phyloP scores from a whole-genome alignment of 2,113 vertebrate species.

The Chloropsis cyanopogon region DNA sequence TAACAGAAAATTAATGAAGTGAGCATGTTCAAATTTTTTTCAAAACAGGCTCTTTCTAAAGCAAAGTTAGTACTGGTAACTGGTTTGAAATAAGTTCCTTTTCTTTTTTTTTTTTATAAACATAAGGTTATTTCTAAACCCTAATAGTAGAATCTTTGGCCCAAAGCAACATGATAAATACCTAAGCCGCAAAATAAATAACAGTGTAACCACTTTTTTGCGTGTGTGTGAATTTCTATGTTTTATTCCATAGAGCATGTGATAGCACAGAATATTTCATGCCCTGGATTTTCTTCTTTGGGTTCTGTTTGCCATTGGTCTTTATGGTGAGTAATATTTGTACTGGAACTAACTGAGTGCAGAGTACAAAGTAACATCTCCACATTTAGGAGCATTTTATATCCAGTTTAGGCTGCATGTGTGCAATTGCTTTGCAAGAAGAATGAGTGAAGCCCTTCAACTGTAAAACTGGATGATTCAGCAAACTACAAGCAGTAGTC shows the following conservation, averaged over 20 bases:
- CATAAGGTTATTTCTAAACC: not conserved
- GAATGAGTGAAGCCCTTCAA: conserved; percentile 8
- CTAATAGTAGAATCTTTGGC: not conserved
- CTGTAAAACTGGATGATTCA: conserved; percentile 24
- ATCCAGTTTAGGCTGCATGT: not conserved
- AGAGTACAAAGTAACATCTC: not conserved
- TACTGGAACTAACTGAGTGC: not conserved
- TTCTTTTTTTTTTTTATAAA: not conserved
- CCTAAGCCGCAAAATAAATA: not conserved
- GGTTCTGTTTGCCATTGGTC: not conserved
- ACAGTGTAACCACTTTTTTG: not conserved
- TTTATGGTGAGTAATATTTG: not conserved
- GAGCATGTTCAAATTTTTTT: not conserved
- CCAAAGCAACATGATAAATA: not conserved
- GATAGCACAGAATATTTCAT: not conserved
- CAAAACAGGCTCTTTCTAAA: not conserved
- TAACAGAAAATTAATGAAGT: not conserved
- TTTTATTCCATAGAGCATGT: not conserved
- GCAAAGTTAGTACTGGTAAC: not conserved
- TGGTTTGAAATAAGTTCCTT: not conserved
- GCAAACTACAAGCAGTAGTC: conserved; percentile 25
- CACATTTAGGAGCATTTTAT: not conserved
- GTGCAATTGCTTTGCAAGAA: not conserved
- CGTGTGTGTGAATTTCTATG: not conserved
- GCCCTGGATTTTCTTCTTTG: not conserved